Conservation (phyloP, 2,113 vertebrate species). For the Mus pahari region DNA sequence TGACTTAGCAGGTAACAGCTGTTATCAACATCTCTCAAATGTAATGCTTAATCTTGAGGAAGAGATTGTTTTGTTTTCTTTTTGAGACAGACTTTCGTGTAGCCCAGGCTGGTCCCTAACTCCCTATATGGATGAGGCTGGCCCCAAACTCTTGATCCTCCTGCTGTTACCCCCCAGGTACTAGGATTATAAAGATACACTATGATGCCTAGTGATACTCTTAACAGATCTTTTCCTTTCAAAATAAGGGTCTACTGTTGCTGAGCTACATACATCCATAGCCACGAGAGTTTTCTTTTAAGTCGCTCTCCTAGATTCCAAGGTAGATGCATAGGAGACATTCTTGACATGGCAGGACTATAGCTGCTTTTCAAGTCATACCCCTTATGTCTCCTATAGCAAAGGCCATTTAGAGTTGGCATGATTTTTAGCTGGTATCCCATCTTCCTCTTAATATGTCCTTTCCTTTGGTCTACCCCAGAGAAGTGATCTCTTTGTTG, state of each 20-base stretch:
- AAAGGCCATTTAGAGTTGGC: not conserved
- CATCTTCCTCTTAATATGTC: not conserved
- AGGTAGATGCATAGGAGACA: not conserved
- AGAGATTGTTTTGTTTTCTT: not conserved
- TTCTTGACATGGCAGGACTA: too few species aligned
- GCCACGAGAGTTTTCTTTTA: not conserved
- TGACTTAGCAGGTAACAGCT: not conserved
- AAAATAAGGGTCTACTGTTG: not conserved
- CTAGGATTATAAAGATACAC: not conserved
- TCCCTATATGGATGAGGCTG: not conserved
- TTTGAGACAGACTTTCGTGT: not conserved
- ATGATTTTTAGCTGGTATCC: not conserved
- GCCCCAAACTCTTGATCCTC: not conserved
- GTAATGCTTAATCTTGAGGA: not conserved
- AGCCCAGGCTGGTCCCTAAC: not conserved
- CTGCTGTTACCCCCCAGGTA: not conserved
- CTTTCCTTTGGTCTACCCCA: not conserved
- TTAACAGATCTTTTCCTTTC: not conserved
- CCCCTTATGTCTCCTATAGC: not conserved
- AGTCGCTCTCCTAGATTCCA: not conserved
- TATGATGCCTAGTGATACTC: not conserved
- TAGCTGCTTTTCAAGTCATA: not conserved
- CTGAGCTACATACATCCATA: not conserved
- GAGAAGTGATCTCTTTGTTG: not conserved
- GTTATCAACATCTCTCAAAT: not conserved